These are phyloP conservation scores for Chrysemys picta DNA, from an alignment of 2,113 vertebrate genomes.

Conservation along the genomic window DNA sequence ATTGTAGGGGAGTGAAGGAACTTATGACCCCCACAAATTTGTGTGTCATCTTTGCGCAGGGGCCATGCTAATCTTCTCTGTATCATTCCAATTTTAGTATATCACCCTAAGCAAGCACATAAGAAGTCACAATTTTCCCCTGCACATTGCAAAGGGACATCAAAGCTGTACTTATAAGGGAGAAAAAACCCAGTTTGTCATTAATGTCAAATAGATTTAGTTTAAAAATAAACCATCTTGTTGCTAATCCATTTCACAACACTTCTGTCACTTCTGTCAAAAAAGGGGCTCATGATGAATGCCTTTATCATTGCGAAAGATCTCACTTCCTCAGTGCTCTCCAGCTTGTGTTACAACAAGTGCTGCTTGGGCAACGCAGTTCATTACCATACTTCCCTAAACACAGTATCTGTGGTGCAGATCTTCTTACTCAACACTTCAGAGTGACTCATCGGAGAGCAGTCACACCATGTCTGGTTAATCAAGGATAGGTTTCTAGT, in stretches of 20 bases:
- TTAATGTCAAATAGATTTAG: neutral
- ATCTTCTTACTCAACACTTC: neutral
- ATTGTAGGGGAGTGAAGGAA: neutral
- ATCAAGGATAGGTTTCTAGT: neutral
- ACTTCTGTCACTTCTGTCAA: neutral
- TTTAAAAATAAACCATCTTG: neutral
- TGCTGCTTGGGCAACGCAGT: neutral
- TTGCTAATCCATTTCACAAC: neutral
- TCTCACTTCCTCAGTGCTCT: neutral
- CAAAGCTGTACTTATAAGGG: neutral
- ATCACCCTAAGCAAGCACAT: neutral
- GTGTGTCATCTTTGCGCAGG: conserved; percentile 70
- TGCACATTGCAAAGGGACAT: accelerated
- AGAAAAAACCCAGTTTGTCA: neutral
- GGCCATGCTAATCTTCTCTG: conserved; percentile 72
- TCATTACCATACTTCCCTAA: neutral
- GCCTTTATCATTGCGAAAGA: neutral
- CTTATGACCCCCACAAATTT: conserved; percentile 38
- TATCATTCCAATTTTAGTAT: conserved; percentile 74
- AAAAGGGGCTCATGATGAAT: neutral
- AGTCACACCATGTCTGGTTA: neutral
- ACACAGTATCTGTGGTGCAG: neutral
- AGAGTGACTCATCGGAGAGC: neutral
- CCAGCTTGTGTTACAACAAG: neutral
- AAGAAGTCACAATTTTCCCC: neutral